Percentiles rank a stretch among this genome's conserved stretches.
Conservation (phyloP, 53 echinoderm and acorn worm genomes). For the Zoroaster sp. region DNA sequence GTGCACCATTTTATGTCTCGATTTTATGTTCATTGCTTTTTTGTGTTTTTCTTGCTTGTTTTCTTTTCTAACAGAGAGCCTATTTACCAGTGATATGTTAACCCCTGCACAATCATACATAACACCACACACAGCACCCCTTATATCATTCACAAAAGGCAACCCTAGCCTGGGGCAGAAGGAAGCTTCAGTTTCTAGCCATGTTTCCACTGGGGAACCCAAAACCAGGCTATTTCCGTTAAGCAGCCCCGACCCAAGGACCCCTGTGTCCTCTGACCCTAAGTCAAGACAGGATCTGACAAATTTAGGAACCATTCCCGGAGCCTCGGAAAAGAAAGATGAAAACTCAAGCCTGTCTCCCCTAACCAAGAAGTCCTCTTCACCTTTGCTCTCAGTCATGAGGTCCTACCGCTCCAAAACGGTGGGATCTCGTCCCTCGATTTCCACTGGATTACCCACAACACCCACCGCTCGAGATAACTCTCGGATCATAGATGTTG, state of each 20-base stretch:
- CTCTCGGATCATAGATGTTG: background rate
- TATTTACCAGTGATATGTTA: conserved; percentile 30
- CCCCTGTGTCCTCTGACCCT: background rate
- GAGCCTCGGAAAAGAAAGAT: background rate
- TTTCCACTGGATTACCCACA: background rate
- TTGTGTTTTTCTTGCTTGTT: background rate
- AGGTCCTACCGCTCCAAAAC: background rate
- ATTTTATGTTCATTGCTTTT: background rate
- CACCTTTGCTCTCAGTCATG: background rate
- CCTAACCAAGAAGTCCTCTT: background rate
- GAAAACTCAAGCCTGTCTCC: background rate
- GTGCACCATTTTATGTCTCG: background rate
- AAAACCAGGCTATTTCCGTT: background rate
- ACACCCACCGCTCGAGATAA: background rate
- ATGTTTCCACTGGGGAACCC: background rate
- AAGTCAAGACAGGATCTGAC: background rate
- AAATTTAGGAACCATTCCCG: background rate
- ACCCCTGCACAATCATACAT: conserved; percentile 14
- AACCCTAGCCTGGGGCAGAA: background rate
- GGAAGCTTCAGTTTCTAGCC: background rate
- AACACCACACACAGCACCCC: background rate
- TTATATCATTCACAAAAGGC: background rate
- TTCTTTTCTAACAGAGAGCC: conserved; percentile 31
- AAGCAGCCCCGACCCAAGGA: background rate
- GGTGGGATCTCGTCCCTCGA: background rate